phyloP scores from a whole-genome alignment of 2,113 vertebrate species.

The Potamarius usumacintae region DNA sequence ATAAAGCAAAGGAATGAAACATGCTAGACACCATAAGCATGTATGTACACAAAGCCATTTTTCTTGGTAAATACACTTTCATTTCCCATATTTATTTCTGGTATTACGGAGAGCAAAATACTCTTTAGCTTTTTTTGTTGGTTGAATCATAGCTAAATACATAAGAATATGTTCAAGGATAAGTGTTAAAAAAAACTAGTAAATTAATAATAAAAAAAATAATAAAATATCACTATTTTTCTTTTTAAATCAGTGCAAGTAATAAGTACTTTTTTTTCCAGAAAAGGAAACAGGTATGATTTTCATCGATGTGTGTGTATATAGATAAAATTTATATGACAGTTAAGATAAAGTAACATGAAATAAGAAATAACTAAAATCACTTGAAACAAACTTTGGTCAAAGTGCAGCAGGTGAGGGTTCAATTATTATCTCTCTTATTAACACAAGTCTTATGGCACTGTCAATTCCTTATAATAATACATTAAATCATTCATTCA shows the following conservation, averaged over 20 bases:
- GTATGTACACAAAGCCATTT: background rate
- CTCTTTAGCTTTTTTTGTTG: background rate
- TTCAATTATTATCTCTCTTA: slow-evolving; percentile 1
- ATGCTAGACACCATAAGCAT: background rate
- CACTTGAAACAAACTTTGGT: slow-evolving; percentile 16
- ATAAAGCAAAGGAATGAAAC: background rate
- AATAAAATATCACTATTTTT: background rate
- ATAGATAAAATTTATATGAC: background rate
- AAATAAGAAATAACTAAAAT: slow-evolving; percentile 3
- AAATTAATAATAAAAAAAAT: background rate
- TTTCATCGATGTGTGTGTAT: background rate
- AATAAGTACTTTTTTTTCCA: background rate
- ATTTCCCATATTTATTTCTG: background rate
- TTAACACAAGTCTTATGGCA: background rate
- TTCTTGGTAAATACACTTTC: background rate
- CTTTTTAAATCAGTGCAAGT: background rate
- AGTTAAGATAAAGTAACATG: slow-evolving; percentile 10
- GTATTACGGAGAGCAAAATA: background rate
- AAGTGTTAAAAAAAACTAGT: background rate
- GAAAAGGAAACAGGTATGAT: background rate
- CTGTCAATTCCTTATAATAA: background rate
- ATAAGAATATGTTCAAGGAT: background rate
- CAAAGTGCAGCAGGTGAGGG: background rate
- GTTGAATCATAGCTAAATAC: background rate
- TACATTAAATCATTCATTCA: background rate